These are phyloP conservation scores for Dendrophyllia cribrosa DNA, from an alignment of 64 coral and sea anemone species.

Conservation along the genomic window DNA sequence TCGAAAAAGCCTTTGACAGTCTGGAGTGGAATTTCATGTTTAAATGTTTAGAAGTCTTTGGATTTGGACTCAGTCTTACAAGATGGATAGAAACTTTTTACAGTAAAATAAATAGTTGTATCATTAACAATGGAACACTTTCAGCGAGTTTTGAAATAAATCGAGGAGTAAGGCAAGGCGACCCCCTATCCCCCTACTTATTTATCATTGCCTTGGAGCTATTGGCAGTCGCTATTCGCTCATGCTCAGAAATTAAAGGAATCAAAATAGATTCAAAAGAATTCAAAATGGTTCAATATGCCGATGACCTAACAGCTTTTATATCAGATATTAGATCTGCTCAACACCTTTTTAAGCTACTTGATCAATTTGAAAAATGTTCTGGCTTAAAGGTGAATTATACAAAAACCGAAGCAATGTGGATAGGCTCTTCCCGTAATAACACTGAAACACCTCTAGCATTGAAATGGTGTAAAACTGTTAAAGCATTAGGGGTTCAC, in stretches of 20 bases:
- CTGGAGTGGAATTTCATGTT: not conserved
- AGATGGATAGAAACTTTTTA: slow-evolving; percentile 8
- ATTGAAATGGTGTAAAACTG: not conserved
- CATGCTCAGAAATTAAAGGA: slow-evolving; percentile 21
- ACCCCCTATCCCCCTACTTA: slow-evolving; percentile 40
- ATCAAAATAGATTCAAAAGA: slow-evolving; percentile 37
- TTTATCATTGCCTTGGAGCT: slow-evolving; percentile 28
- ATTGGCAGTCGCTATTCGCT: slow-evolving; percentile 30
- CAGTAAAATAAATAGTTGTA: not conserved
- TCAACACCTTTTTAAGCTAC: slow-evolving; percentile 26
- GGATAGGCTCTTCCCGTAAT: not conserved
- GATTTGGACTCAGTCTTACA: slow-evolving; percentile 4
- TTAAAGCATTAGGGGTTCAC: not conserved
- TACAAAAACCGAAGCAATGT: slow-evolving; percentile 20
- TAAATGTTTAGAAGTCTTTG: slow-evolving; percentile 8
- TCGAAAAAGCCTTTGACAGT: slow-evolving; percentile 18
- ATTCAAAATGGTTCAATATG: slow-evolving; percentile 21
- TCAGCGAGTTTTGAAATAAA: slow-evolving; percentile 25
- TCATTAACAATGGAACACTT: slow-evolving; percentile 1
- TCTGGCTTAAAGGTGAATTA: slow-evolving; percentile 5
- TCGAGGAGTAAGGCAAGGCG: slow-evolving; percentile 29
- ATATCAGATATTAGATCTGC: slow-evolving; percentile 20
- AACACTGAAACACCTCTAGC: not conserved
- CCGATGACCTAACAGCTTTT: slow-evolving; percentile 26
- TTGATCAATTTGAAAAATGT: slow-evolving; percentile 7